phyloP scores from a whole-genome alignment of 2,888 invertebrate species.

The Glomeris marginata region DNA sequence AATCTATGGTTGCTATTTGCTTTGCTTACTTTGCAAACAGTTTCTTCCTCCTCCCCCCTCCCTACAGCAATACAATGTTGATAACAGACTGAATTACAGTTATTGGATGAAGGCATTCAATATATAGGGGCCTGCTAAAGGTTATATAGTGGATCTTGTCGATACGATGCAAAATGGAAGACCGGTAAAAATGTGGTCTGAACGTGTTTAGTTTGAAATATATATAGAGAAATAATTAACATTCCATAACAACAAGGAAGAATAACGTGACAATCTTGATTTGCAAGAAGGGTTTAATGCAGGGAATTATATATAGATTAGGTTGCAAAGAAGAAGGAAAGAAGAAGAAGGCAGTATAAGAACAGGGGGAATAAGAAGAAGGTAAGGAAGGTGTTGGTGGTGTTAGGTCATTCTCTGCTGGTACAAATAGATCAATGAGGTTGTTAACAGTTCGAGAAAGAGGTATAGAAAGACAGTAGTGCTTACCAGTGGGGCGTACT shows the following conservation, averaged over 20 bases:
- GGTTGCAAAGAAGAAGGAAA: not conserved
- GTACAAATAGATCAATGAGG: too few species aligned
- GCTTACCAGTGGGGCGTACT: conserved; percentile 44
- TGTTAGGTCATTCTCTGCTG: not conserved
- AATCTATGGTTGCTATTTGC: too few species aligned
- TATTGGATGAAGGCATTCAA: too few species aligned
- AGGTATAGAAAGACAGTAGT: conserved; percentile 11
- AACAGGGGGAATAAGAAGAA: not conserved
- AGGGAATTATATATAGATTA: not conserved
- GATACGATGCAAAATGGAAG: too few species aligned
- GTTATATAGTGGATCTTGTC: too few species aligned
- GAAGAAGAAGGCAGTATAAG: not conserved
- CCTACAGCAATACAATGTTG: too few species aligned
- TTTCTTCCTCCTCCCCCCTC: too few species aligned
- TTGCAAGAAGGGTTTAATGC: not conserved
- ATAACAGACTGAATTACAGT: too few species aligned
- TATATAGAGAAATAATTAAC: not conserved
- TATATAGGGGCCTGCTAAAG: too few species aligned
- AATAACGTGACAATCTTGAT: not conserved
- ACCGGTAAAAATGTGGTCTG: too few species aligned
- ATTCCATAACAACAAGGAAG: not conserved
- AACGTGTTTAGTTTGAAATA: too few species aligned
- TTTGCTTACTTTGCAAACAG: too few species aligned
- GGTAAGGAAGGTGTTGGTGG: not conserved
- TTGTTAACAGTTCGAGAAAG: not conserved